Evolutionary conservation across 2,888 invertebrate genomes (phyloP).

Genomic region (Acanthosepion lycidas): DNA sequence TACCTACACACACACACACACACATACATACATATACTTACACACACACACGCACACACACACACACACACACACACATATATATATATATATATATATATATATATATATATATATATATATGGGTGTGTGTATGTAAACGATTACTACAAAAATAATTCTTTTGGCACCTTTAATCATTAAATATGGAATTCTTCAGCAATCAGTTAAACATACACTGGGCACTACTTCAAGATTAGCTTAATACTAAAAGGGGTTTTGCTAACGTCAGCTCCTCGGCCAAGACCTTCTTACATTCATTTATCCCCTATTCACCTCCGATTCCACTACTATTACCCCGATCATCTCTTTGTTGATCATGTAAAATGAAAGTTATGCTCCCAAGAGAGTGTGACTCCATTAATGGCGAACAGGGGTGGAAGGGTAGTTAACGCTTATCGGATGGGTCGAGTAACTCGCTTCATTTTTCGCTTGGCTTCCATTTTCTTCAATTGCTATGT

Average conservation of each 20-base stretch:
- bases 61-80: too few relatives aligned
- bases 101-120: too few relatives aligned
- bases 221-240: background rate
- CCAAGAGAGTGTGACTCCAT: background rate
- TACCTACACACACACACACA: too few relatives aligned
- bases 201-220: too few relatives aligned
- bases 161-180: too few relatives aligned
- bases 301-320: background rate
- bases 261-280: background rate
- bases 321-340: background rate
- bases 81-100: too few relatives aligned
- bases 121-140: too few relatives aligned
- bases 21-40: too few relatives aligned
- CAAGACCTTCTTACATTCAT: background rate
- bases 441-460: background rate
- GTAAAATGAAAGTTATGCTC: background rate
- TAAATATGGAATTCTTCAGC: too few relatives aligned
- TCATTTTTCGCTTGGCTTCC: conserved; percentile 33
- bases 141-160: too few relatives aligned
- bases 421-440: background rate
- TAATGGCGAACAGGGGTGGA: background rate
- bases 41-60: too few relatives aligned
- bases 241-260: background rate
- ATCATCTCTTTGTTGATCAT: background rate
- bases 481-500: background rate